Evolutionary conservation across 2,113 vertebrate genomes (phyloP), one percentile per base, ranked within the genome.

Genomic region (Chaenocephalus aceratus): DNA sequence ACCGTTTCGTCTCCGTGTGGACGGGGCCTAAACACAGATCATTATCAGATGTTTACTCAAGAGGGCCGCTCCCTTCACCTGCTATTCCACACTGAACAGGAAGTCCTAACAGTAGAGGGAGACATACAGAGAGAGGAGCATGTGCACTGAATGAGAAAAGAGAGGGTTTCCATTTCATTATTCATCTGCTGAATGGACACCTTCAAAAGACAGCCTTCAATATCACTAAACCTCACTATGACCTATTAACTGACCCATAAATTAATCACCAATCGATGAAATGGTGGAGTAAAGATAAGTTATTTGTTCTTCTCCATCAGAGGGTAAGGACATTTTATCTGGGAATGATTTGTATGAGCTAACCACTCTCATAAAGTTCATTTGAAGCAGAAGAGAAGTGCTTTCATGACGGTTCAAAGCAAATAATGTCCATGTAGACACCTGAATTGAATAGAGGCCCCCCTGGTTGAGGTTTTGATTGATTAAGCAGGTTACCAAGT

Each of bases 31-130:
- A 34, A 51, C 41, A 57, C 21, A 76, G 58, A 83, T 59, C 36
- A 74, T 10, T 76, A 83, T 77, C 77, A 69, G 79, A 67, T 82
- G 75, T 83, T 83, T 79, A 21, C 44, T 69, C 49, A 48, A 54
- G 68, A 48, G 62, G 9, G 72, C 41, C 21, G 34, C 69, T 85
- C 48, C 71, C 48, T 62, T 87, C 81, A 80, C 65, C 84, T 80
- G 75, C 75, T 66, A 0, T 10, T 80, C 70, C n/a, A 16, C 41
- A 60, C 2, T 14, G n/a, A 73, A 30, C 63, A 59, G 30, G 6
- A 51, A 45, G 26, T 44, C 1, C 41, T 65, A 52, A 54, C 71
- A 65, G 41, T 52, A 71, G 64, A 60, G 64, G 10, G 13, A 48
- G 49, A 23, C 51, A 34, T 0, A 5, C 3, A 45, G 66, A 63